phyloP scores from a whole-genome alignment of 2,888 invertebrate genomes.

The Stenolophus ochropezus region DNA sequence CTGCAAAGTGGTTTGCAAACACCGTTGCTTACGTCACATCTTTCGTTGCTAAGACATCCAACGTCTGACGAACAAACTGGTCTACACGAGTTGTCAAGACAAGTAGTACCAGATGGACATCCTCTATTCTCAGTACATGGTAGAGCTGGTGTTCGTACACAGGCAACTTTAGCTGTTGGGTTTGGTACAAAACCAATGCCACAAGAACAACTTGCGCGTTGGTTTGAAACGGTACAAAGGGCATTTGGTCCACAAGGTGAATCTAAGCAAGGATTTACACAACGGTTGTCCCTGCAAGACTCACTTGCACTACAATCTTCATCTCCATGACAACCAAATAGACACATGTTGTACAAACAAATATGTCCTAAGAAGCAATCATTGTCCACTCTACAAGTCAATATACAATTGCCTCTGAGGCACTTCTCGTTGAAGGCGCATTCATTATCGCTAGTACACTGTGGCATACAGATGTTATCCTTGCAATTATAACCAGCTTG shows the following conservation, averaged over 20 bases:
- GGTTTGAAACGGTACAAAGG: constrained; percentile 85
- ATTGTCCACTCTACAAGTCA: constrained; percentile 92
- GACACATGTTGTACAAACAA: constrained; percentile 89
- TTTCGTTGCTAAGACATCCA: constrained; percentile 89
- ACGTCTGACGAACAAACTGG: constrained; percentile 85
- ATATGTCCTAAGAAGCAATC: constrained; percentile 95
- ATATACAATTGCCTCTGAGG: constrained; percentile 85
- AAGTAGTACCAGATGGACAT: constrained; percentile 82
- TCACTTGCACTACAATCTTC: constrained; percentile 92
- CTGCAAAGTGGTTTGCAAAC: constrained; percentile 90
- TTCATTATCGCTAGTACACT: constrained; percentile 84
- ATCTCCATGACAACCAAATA: constrained; percentile 89
- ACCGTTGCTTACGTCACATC: constrained; percentile 81
- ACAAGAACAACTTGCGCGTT: constrained; percentile 89
- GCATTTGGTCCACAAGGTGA: constrained; percentile 92
- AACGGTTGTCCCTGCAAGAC: constrained; percentile 87
- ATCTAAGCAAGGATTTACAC: constrained; percentile 84
- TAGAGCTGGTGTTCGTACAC: constrained; percentile 85
- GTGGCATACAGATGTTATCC: constrained; percentile 88
- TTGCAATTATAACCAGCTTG: constrained; percentile 83
- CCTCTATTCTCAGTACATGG: constrained; percentile 86
- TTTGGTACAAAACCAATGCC: constrained; percentile 87
- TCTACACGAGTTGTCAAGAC: constrained; percentile 84
- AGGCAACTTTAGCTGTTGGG: constrained; percentile 91
- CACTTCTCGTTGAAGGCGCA: constrained; percentile 95